Evolutionary conservation across 1,140 invertebrate genomes (phyloP), one percentile per base, ranked within the genome.

Genomic region (Chymomyza costata): DNA sequence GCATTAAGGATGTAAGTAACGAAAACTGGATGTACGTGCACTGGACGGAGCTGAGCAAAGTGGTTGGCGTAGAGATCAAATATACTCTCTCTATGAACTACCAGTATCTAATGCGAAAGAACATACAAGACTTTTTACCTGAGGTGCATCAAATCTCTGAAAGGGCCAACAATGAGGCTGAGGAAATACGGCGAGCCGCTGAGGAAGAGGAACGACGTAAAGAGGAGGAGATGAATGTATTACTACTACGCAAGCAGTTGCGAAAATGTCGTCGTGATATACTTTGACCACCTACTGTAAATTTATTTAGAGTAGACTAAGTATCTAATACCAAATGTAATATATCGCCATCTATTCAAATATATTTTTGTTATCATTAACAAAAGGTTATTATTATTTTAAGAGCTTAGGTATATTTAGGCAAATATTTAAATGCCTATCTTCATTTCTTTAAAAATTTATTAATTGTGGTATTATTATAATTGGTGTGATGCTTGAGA

Each of bases 211-310:
- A 84, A 21, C 50, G 44, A 1, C 58, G 56, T 6, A 69, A 61
- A 34, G 64, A 78, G 28, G 74, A 65, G n/a, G 83, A 76, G 16
- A 8, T 60, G 10, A 44, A 78, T 47, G 74, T 70, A 0, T 2
- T 84, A 1, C 16, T 83, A 0, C 19, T 81, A 48, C 73, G 70
- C 5, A 84, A 84, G 31, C 67, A 78, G 18, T 17, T 84, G 28
- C 74, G 82, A 35, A 84, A 84, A 50, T 84, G 82, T 40, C 78
- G 82, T 17, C 52, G 66, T 40, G 82, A 84, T 58, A 84, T 84
- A 37, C 41, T 80, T 1, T 73, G 34, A 43, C 2, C 3, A 13
- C 1, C 32, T 35, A 6, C 10, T 28, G 25, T 10, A 28, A 10
- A 28, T n/a, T n/a, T n/a, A n/a, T n/a, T n/a, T n/a, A n/a, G n/a